These are phyloP conservation scores for Delichon dasypus DNA, from an alignment of 2,797 vertebrate species.

Conservation along the genomic window DNA sequence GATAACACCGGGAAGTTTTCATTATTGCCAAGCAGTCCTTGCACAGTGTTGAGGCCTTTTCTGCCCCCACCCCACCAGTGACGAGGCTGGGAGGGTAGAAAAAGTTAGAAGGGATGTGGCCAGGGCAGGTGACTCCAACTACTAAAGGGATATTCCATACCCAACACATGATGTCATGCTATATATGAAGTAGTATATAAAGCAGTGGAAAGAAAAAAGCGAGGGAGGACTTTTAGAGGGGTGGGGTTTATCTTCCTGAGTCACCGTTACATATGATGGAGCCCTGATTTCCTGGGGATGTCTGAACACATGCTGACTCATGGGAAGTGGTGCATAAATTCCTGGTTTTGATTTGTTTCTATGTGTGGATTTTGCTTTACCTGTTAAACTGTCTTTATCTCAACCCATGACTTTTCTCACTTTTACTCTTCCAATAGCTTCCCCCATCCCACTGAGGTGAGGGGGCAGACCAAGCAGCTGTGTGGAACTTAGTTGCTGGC, in stretches of 20 bases:
- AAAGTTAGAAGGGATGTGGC: neutral
- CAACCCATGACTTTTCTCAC: neutral
- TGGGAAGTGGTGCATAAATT: neutral
- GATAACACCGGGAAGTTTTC: neutral
- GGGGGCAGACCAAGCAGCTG: neutral
- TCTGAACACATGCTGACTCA: neutral
- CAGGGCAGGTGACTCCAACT: neutral
- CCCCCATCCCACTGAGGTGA: neutral
- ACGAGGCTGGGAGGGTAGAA: neutral
- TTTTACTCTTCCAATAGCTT: neutral
- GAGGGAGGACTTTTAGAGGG: neutral
- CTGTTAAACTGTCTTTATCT: neutral
- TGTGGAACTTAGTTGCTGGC: neutral
- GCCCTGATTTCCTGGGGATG: neutral
- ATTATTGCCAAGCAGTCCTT: neutral
- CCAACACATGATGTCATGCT: neutral
- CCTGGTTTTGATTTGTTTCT: neutral
- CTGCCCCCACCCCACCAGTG: neutral
- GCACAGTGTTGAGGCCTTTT: neutral
- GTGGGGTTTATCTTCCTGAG: neutral
- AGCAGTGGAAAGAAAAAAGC: neutral
- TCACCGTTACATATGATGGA: accelerated
- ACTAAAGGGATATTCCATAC: neutral
- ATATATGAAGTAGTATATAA: neutral
- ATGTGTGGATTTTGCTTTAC: neutral